Evolutionary conservation across 2,797 vertebrate species (phyloP).

Genomic region (Ispidina lecontei): DNA sequence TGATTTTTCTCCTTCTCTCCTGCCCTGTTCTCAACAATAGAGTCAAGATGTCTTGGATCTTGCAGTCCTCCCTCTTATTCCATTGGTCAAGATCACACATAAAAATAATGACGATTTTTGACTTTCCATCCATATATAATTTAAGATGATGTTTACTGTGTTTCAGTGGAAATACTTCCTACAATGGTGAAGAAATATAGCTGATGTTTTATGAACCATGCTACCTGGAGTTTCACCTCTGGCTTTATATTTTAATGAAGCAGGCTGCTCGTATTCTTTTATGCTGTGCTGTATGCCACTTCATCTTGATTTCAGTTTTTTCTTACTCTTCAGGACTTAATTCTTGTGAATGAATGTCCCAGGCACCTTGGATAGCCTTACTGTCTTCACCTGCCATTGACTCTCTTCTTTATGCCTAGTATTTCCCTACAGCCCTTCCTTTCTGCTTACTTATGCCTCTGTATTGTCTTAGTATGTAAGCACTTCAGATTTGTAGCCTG

Average conservation of each 20-base stretch:
- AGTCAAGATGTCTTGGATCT: neutral
- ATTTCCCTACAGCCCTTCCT: neutral
- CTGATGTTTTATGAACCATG: neutral
- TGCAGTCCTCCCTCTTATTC: neutral
- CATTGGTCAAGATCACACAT: neutral
- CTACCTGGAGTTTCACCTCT: neutral
- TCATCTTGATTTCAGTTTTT: neutral
- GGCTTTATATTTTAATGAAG: neutral
- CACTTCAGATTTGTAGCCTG: neutral
- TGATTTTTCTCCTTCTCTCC: neutral
- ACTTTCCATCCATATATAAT: neutral
- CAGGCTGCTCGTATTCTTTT: neutral
- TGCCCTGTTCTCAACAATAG: neutral
- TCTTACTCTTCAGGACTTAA: neutral
- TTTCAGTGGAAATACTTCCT: neutral
- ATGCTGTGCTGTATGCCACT: neutral
- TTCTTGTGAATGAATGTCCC: neutral
- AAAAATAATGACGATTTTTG: neutral
- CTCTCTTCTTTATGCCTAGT: neutral
- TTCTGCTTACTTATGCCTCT: neutral
- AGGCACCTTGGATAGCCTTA: neutral
- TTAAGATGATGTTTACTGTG: neutral
- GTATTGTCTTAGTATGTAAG: neutral
- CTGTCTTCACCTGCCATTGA: neutral
- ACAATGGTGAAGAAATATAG: neutral